Evolutionary conservation across 2,888 invertebrate genomes (phyloP), one percentile per base, ranked within the genome.

Genomic region (Gerris lacustris): DNA sequence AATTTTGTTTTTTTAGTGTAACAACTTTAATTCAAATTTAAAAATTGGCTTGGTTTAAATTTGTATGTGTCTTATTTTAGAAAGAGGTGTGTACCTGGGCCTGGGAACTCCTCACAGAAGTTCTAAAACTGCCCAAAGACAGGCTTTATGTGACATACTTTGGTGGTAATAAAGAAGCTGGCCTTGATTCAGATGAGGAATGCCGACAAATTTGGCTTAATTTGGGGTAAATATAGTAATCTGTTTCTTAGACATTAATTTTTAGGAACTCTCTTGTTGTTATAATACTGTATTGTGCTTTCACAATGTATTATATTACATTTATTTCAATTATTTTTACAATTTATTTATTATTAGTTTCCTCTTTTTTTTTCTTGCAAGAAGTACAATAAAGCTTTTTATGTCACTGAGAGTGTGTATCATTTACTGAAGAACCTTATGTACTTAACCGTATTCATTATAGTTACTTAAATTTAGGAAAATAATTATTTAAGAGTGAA

Each of bases 91-190:
- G 97, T 82, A 78, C 87, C 0, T 98, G 98, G 98, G 95, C 98
- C 63, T 99, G 97, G 97, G 94, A 98, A 80, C 87, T 96, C 76
- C 83, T 99, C 71, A 96, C 96, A 2, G 84, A 88, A 69, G 87
- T 87, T 11, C 84, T 89, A 73, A 87, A 90, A 76, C 83, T 99
- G 75, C 88, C 94, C 18, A 85, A 85, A 70, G 92, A 96, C 73
- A 86, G 96, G 70, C 83, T 99, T 67, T 99, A 99, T 83, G 96
- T 99, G 0, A 97, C 98, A 4, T 99, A 99, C 81, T 99, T 99
- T 83, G 98, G 97, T 64, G 99, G 99, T 1, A 90, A 96, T 82
- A 80, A 86, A 74, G 84, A 86, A 74, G 83, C 89, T 74, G 92
- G 92, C 0, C 83, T 99, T 62, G 88, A 90, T 76, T 92, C 98